Evolutionary conservation across 2,113 vertebrate genomes (phyloP).

Genomic region (Muntiacus muntjak): DNA sequence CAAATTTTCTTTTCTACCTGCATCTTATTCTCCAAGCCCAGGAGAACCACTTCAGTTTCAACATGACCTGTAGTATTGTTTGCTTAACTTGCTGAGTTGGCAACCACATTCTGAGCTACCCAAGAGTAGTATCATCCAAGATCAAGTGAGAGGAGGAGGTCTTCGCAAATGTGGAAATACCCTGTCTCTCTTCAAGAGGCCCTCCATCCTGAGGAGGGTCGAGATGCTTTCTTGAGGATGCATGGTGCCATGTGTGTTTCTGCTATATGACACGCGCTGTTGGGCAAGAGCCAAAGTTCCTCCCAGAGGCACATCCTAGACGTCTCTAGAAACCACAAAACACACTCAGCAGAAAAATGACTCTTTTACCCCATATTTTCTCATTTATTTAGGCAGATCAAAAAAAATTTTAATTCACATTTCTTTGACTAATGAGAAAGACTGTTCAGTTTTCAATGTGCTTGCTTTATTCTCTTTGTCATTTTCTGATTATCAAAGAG

Average conservation of each 20-base stretch:
- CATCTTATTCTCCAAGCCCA: neutral
- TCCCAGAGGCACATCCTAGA: neutral
- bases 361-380: neutral
- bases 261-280: rapidly evolving
- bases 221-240: neutral
- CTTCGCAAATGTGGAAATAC: neutral
- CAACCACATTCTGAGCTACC: neutral
- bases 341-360: neutral
- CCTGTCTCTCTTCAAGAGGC: neutral
- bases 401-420: neutral
- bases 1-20: neutral
- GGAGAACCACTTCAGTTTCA: neutral
- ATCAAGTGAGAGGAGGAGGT: neutral
- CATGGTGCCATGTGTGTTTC: rapidly evolving
- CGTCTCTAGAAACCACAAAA: neutral
- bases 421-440: neutral
- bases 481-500: neutral
- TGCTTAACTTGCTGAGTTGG: neutral
- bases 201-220: neutral
- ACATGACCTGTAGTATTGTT: neutral
- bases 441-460: neutral
- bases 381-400: neutral
- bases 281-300: neutral
- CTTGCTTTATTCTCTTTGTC: neutral
- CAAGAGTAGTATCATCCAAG: neutral